Conservation (phyloP, 2,888 invertebrate genomes). For the Esperia sulphurella region DNA sequence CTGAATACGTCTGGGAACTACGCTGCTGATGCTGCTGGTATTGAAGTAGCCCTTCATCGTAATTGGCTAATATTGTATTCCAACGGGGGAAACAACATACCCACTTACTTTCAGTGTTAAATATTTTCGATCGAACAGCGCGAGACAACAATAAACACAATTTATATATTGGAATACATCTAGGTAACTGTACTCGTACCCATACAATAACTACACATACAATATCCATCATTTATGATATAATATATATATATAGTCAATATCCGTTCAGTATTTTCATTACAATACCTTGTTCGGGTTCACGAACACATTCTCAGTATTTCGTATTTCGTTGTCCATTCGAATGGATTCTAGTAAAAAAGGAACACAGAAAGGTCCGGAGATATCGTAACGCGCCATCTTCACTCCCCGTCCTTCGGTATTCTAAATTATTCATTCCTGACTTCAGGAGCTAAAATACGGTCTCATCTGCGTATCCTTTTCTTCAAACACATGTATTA, state of each 20-base stretch:
- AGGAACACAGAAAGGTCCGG: conserved; percentile 7
- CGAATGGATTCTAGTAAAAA: conserved; percentile 8
- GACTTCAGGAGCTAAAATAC: conserved; percentile 53
- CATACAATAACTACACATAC: no score
- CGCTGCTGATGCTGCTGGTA: no score
- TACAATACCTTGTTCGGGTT: background rate
- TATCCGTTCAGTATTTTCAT: background rate
- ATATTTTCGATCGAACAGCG: no score
- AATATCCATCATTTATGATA: no score
- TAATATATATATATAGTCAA: background rate
- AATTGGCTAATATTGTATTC: no score
- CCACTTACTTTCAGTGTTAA: no score
- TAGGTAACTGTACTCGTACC: no score
- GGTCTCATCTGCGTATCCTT: conserved; percentile 56
- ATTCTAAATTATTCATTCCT: conserved; percentile 61
- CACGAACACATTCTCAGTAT: conserved; percentile 1
- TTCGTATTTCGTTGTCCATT: conserved; percentile 9
- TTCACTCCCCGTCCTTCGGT: conserved; percentile 21
- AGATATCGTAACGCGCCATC: conserved; percentile 16
- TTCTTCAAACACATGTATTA: conserved; percentile 59
- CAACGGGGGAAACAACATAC: no score
- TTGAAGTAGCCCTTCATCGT: no score
- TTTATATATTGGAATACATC: no score
- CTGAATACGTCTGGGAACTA: no score
- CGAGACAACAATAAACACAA: no score